These are phyloP conservation scores for Halocynthia roretzi DNA, from an alignment of 23 tunicate genomes.

Conservation along the genomic window DNA sequence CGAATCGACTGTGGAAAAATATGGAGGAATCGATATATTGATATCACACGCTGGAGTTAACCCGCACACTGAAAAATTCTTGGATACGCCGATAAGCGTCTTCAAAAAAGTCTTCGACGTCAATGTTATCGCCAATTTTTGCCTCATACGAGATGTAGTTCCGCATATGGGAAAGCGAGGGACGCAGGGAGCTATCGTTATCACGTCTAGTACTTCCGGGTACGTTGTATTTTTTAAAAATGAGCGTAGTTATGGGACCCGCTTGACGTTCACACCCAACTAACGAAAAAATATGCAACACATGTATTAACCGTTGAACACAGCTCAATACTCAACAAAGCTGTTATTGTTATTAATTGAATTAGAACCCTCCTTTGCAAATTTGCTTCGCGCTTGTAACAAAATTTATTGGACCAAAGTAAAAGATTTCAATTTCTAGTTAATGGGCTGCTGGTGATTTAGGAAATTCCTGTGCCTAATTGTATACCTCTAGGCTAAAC, in stretches of 20 bases:
- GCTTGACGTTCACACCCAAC: too few species aligned
- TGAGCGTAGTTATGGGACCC: neutral
- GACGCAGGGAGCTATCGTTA: neutral
- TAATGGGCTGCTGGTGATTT: too few species aligned
- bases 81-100: conserved; percentile 5
- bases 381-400: too few species aligned
- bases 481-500: too few species aligned
- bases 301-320: too few species aligned
- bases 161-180: conserved; percentile 11
- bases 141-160: conserved; percentile 3
- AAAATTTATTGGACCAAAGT: too few species aligned
- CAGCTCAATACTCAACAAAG: too few species aligned
- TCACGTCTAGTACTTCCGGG: conserved; percentile 7
- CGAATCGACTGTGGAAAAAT: neutral
- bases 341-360: too few species aligned
- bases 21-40: conserved; percentile 6
- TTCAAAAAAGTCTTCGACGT: conserved; percentile 9
- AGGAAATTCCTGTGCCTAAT: too few species aligned
- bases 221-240: neutral
- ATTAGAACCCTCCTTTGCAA: too few species aligned
- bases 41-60: conserved; percentile 20
- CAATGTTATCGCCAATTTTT: conserved; percentile 2
- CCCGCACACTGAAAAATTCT: conserved; percentile 8
- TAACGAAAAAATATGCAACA: too few species aligned
- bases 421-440: too few species aligned